Base-by-base conservation (phyloP, 2,888 invertebrate species). In the Tetheella fluctuosa region DNA sequence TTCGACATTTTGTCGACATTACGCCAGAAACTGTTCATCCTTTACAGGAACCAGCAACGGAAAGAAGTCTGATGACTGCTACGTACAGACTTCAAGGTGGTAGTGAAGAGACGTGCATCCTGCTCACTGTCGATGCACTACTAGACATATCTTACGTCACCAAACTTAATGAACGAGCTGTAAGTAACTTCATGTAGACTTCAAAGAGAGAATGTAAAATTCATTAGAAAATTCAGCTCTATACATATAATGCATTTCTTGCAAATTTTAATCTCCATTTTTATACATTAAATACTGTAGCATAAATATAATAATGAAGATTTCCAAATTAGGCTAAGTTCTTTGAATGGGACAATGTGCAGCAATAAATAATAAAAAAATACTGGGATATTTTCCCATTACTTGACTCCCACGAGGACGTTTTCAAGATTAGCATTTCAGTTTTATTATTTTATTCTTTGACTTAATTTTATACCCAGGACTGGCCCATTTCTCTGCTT, bases 81-180 rank as follows among this genome's bases (percentile, higher is more conserved):
- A 89, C 95, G 13, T 97, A 97, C 80, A 94, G 97, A 54, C 92
- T 96, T 34, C 94, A 95, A 70, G 94, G 95, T 52, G 94, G 95
- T 65, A 95, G 95, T 59, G 96, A 96, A 1, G 95, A 95, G 66
- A 97, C 97, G 0, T 97, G 97, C 79, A 97, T 97, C 68, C 89
- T 97, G 30, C 93, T 97, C 34, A 95, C 95, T 68, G 96, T 96
- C 23, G 97, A 97, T 81, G 97, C 96, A 0, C 85, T 97, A 6
- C 94, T 97, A 48, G 94, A 94, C 68, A 95, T 96, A 73, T 95
- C 95, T 52, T 96, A 96, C 85, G 94, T 95, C 57, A 96, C 95
- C 62, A 96, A 95, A 76, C 89, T 95, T 6, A 95, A 95, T 58
- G 95, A 96, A 64, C 77, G 93, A 54, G 90, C 90, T 62, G 91